A percentile compares a stretch with the other conserved stretches of the same genome.
These are phyloP conservation scores for Anser brachyrhynchus DNA, from an alignment of 2,113 vertebrate species.

Conservation along the genomic window DNA sequence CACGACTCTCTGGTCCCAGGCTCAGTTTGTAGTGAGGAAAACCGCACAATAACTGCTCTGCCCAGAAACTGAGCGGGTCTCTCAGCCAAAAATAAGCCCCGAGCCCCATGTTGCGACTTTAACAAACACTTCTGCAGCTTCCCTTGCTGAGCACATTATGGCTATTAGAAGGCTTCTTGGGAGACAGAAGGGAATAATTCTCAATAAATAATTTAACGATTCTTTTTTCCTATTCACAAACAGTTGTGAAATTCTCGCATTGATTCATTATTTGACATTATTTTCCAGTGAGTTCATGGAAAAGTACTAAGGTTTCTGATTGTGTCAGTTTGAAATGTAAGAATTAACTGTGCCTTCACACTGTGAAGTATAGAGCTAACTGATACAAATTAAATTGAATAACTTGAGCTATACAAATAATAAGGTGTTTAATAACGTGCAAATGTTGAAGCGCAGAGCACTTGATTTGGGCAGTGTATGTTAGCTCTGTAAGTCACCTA, in stretches of 20 bases:
- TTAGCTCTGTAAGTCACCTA: not conserved
- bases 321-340: not conserved
- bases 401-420: not conserved
- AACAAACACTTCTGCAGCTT: not conserved
- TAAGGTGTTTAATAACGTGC: not conserved
- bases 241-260: not conserved
- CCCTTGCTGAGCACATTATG: not conserved
- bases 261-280: conserved; percentile 24
- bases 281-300: conserved; percentile 37
- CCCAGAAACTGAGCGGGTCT: not conserved
- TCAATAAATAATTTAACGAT: conserved; percentile 5
- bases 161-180: not conserved
- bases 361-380: not conserved
- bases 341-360: not conserved
- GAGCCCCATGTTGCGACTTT: not conserved
- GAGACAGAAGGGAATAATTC: not conserved
- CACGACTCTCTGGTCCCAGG: not conserved
- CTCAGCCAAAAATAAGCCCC: not conserved
- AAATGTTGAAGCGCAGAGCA: not conserved
- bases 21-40: not conserved
- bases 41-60: not conserved
- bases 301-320: conserved; percentile 13
- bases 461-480: not conserved
- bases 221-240: not conserved
- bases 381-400: not conserved